Conservation (phyloP, 2,888 invertebrate species). For the Tipula helvola region DNA sequence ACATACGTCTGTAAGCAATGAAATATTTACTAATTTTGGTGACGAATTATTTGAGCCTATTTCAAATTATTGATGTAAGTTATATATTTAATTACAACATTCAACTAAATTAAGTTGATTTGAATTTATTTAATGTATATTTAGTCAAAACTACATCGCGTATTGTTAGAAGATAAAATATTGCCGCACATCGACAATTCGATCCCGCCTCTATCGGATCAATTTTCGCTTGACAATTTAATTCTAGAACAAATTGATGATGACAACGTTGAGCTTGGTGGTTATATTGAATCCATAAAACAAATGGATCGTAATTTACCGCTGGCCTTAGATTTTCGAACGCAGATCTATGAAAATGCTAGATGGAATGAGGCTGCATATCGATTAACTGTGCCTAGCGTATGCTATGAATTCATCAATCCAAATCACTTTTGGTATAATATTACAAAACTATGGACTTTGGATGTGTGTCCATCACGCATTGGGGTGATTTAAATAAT, state of each 20-base stretch:
- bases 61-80: not conserved
- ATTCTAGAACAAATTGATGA: not conserved
- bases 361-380: not conserved
- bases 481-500: not conserved
- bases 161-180: not conserved
- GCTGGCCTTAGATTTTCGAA: not conserved
- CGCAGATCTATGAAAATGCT: not conserved
- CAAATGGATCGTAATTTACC: not conserved
- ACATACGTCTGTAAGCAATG: not conserved
- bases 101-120: no score
- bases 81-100: not conserved
- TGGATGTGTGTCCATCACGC: not conserved
- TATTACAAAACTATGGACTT: not conserved
- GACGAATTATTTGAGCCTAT: not conserved
- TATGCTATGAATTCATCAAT: not conserved
- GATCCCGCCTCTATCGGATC: not conserved
- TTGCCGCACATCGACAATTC: no score
- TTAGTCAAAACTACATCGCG: not conserved
- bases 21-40: not conserved
- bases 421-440: not conserved
- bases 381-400: not conserved
- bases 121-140: no score
- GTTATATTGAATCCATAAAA: not conserved
- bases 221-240: not conserved
- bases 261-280: not conserved